Evolutionary conservation across 2,797 vertebrate genomes (phyloP), one percentile per base, ranked within the genome.

Genomic region (Muscicapa striata): DNA sequence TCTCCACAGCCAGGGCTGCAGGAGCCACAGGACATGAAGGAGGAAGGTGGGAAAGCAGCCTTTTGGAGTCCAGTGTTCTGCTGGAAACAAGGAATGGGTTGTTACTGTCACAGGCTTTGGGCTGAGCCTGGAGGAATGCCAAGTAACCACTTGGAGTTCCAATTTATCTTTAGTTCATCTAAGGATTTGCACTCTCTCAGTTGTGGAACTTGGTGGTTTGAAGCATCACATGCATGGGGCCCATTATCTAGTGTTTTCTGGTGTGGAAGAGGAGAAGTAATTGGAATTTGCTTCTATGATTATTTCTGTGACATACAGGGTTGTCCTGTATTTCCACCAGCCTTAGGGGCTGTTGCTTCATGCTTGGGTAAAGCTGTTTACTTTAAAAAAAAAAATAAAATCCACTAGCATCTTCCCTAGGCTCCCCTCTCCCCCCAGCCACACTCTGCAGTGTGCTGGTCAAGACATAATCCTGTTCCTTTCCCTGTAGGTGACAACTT

Each of bases 401-500:
- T 59, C 74, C 70, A 43, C 62, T 38, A 46, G 74, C 58, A 78
- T 77, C 76, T 87, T 87, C 41, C 51, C 73, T 15, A 23, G 41
- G 54, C 67, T 58, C 73, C 45, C n/a, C 6, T 80, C 30, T 75
- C 27, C 51, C 63, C 64, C 29, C 36, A 45, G 5, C 17, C 74
- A 24, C 43, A 30, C 68, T 69, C 88, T 78, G 90, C 76, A 73
- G 58, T 58, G 87, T 90, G 77, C 95, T 88, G 92, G 92, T 90
- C 94, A 89, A 83, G 95, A 55, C 74, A 80, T 92, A 88, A 97
- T 82, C 68, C 87, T 80, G 74, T 92, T 74, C 69, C 79, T 94
- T 78, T 87, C 79, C 92, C 90, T 45, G 74, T 93, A 99, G 99
- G 99, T 99, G 97, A 99, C 99, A 48, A 99, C 99, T 84, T 99